phyloP scores from a whole-genome alignment of 2,797 vertebrate species.

The Pterois miles region DNA sequence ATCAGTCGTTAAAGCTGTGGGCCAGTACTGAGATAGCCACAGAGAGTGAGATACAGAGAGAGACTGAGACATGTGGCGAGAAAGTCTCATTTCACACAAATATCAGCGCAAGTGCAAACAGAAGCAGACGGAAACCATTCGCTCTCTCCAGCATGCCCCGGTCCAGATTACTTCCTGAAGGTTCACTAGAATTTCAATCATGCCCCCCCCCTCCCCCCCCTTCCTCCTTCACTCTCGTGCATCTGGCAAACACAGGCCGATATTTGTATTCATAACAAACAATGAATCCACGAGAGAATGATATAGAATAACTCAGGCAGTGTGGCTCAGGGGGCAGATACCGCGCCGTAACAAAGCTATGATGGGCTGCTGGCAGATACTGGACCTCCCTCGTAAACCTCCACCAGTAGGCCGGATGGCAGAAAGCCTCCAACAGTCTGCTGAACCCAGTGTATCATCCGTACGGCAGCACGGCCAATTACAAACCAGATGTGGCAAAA shows the following conservation, averaged over 20 bases:
- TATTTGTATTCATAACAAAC: slow-evolving; percentile 77
- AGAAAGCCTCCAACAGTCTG: slow-evolving; percentile 44
- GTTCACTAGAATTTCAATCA: slow-evolving; percentile 64
- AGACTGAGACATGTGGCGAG: slow-evolving; percentile 41
- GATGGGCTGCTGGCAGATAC: slow-evolving; percentile 43
- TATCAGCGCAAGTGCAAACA: slow-evolving; percentile 55
- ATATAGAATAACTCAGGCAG: slow-evolving; percentile 35
- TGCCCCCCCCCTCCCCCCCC: not conserved
- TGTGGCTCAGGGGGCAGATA: slow-evolving; percentile 46
- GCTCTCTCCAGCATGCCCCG: slow-evolving; percentile 20
- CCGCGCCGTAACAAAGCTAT: slow-evolving; percentile 18
- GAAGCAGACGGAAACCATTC: slow-evolving; percentile 68
- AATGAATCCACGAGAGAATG: slow-evolving; percentile 46
- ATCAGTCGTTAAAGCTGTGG: slow-evolving; percentile 55
- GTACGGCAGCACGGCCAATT: slow-evolving; percentile 62
- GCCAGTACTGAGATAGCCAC: slow-evolving; percentile 33
- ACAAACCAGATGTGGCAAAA: slow-evolving; percentile 70
- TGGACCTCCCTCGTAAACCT: slow-evolving; percentile 40
- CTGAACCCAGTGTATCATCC: slow-evolving; percentile 44
- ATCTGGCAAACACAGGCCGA: slow-evolving; percentile 57
- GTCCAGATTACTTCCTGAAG: slow-evolving; percentile 71
- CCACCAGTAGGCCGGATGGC: slow-evolving; percentile 20
- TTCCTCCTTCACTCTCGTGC: slow-evolving; percentile 31
- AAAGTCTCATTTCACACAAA: slow-evolving; percentile 56
- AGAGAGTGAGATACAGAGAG: not conserved